Percentiles rank a stretch among this genome's conserved stretches.
These are phyloP conservation scores for Palloptera scutellata DNA, from an alignment of 2,888 invertebrate species.

Conservation along the genomic window DNA sequence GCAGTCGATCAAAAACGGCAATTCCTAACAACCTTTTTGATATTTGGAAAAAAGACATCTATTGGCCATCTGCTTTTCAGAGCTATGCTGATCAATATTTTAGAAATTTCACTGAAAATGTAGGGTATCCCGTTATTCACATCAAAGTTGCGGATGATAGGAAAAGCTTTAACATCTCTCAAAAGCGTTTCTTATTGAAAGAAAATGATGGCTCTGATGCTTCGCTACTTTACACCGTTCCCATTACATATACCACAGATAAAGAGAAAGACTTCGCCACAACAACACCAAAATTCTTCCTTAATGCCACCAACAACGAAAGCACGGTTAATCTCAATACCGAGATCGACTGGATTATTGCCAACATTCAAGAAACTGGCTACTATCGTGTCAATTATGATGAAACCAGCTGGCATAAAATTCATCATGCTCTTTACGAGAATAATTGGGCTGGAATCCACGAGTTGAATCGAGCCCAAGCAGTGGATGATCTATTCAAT, in stretches of 20 bases:
- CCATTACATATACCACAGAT: constrained; percentile 56
- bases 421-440: constrained; percentile 43
- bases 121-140: constrained; percentile 73
- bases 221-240: constrained; percentile 51
- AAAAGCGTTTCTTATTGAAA: constrained; percentile 58
- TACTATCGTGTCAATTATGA: constrained; percentile 78
- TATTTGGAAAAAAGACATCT: constrained; percentile 57
- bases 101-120: constrained; percentile 71
- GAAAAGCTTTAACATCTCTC: constrained; percentile 45
- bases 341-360: constrained; percentile 52
- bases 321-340: constrained; percentile 3
- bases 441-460: constrained; percentile 65
- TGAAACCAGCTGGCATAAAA: constrained; percentile 68
- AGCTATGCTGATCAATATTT: constrained; percentile 52
- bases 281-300: constrained; percentile 49
- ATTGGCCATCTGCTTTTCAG: constrained; percentile 49
- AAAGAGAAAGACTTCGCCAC: constrained; percentile 43
- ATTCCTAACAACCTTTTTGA: constrained; percentile 66
- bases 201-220: constrained; percentile 42
- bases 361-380: constrained; percentile 59
- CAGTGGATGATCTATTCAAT: constrained; percentile 81
- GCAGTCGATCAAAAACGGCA: constrained; percentile 56
- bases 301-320: constrained; percentile 21
- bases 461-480: constrained; percentile 77
- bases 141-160: constrained; percentile 54